Percentiles rank a stretch among this genome's conserved stretches.
Conservation (phyloP, 1,140 invertebrate species). For the Bombus confusus region DNA sequence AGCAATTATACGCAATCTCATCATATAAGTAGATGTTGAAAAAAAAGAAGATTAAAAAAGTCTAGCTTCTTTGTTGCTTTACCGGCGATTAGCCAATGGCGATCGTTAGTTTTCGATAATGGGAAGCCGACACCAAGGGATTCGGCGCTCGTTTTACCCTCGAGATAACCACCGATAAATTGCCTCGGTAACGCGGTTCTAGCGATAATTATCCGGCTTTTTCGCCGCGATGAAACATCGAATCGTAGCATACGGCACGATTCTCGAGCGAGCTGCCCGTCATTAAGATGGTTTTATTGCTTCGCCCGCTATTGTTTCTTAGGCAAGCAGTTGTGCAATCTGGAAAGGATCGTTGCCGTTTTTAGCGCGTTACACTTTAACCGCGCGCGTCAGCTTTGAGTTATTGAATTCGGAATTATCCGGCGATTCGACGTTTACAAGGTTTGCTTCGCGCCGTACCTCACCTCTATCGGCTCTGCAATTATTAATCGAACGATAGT, state of each 20-base stretch:
- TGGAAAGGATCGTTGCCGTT: constrained; percentile 27
- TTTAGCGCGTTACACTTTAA: constrained; percentile 31
- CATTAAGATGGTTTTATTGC: constrained; percentile 54
- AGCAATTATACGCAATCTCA: background rate
- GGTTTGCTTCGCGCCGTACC: background rate
- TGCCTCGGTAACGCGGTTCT: constrained; percentile 7
- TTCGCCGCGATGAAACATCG: constrained; percentile 40
- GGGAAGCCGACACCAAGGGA: constrained; percentile 37
- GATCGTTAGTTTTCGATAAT: constrained; percentile 64
- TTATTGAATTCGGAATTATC: constrained; percentile 47
- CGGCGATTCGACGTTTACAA: no score
- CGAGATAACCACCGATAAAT: constrained; percentile 53
- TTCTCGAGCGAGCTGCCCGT: constrained; percentile 38
- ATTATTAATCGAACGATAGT: constrained; percentile 7
- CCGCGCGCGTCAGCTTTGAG: constrained; percentile 30
- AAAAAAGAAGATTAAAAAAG: background rate
- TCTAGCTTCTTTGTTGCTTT: constrained; percentile 43
- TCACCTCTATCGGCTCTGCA: background rate
- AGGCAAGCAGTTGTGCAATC: constrained; percentile 45
- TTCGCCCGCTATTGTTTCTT: constrained; percentile 43
- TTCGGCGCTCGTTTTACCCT: constrained; percentile 15
- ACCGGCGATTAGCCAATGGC: constrained; percentile 54
- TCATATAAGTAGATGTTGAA: background rate
- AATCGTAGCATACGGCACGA: constrained; percentile 27
- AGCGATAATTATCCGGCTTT: constrained; percentile 59